Evolutionary conservation across 2,797 vertebrate species (phyloP).

Genomic region (Hapalemur alaotrensis): DNA sequence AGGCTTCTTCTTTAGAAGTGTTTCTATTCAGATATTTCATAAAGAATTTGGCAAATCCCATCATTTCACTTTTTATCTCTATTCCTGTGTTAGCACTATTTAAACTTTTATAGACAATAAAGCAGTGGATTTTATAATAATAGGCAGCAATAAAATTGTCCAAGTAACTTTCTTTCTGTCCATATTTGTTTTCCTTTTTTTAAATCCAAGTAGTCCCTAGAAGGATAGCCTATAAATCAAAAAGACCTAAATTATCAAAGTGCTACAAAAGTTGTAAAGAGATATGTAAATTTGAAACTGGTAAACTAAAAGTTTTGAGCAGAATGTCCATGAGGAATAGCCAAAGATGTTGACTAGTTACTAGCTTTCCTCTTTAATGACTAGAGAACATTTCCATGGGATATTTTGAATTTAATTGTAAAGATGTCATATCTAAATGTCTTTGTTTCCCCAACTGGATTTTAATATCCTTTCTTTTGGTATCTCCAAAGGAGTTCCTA

Average conservation of each 20-base stretch:
- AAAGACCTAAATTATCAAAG: neutral
- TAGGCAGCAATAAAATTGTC: conserved; percentile 34
- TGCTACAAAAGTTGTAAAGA: neutral
- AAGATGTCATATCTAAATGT: neutral
- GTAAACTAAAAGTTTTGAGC: neutral
- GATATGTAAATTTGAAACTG: neutral
- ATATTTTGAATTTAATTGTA: neutral
- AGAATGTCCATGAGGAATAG: neutral
- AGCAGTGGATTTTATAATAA: conserved; percentile 61
- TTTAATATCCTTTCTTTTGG: neutral
- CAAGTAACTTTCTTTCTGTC: conserved; percentile 42
- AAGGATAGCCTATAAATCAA: neutral
- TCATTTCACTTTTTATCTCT: conserved; percentile 17
- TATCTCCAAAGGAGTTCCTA: neutral
- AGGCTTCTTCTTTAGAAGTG: neutral
- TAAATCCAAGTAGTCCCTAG: neutral
- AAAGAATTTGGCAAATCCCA: conserved; percentile 39
- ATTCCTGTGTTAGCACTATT: conserved; percentile 34
- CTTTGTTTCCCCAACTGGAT: neutral
- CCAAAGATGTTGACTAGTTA: neutral
- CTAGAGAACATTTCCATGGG: neutral
- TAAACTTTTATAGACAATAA: conserved; percentile 51
- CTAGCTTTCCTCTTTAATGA: neutral
- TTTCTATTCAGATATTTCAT: neutral
- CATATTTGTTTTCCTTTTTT: neutral